Conservation (phyloP, 2,888 invertebrate species). For the Caenorhabditis sulstoni region DNA sequence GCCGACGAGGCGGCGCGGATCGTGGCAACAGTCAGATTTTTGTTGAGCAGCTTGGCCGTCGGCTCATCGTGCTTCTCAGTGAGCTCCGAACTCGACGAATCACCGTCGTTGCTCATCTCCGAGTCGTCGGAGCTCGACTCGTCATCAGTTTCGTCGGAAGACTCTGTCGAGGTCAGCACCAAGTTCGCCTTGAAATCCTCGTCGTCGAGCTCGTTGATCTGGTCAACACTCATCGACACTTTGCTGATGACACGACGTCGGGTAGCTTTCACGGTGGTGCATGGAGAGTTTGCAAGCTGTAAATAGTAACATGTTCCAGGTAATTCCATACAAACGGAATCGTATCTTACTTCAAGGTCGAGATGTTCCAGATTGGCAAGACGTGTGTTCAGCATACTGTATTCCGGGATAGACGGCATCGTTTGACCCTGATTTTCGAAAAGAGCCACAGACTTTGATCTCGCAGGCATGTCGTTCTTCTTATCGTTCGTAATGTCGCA, state of each 20-base stretch:
- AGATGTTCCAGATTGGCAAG: slow-evolving; percentile 63
- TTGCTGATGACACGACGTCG: slow-evolving; percentile 50
- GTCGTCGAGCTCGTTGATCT: slow-evolving; percentile 54
- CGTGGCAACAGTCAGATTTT: not conserved
- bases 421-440: slow-evolving; percentile 30
- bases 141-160: not conserved
- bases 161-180: slow-evolving; percentile 2
- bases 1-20: slow-evolving; percentile 28
- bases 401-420: slow-evolving; percentile 55
- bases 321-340: no score
- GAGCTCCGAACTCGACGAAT: slow-evolving; percentile 67
- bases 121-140: slow-evolving; percentile 50
- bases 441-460: slow-evolving; percentile 63
- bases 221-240: slow-evolving; percentile 59
- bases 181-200: slow-evolving; percentile 44
- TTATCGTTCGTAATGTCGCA: slow-evolving; percentile 32
- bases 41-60: slow-evolving; percentile 2
- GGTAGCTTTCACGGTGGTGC: slow-evolving; percentile 47
- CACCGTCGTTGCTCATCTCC: slow-evolving; percentile 65
- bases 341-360: slow-evolving; percentile 63
- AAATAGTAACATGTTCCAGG: no score
- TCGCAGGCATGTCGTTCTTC: slow-evolving; percentile 41
- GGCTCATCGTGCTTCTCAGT: slow-evolving; percentile 32
- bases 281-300: slow-evolving; percentile 61
- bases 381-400: slow-evolving; percentile 56